Evolutionary conservation across 1,140 invertebrate genomes (phyloP).

Genomic region (Pseudomyrmex gracilis): DNA sequence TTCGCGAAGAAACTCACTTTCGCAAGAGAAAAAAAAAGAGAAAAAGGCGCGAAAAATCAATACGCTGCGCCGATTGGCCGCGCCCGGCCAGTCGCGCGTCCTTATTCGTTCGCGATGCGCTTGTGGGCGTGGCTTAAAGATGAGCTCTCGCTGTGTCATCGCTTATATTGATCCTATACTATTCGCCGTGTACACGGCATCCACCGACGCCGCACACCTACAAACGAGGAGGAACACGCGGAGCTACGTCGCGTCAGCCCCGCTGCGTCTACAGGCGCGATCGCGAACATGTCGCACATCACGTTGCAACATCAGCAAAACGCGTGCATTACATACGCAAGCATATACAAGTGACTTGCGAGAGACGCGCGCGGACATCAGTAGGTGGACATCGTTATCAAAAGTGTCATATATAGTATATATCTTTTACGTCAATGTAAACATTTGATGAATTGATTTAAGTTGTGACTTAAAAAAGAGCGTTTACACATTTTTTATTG

Average conservation of each 20-base stretch:
- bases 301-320: slow-evolving; percentile 26
- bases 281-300: slow-evolving; percentile 51
- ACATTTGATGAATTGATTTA: too few species aligned
- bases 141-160: slow-evolving; percentile 85
- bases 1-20: slow-evolving; percentile 84
- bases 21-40: slow-evolving; percentile 74
- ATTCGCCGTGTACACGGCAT: slow-evolving; percentile 60
- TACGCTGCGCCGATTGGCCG: slow-evolving; percentile 78
- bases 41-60: slow-evolving; percentile 83
- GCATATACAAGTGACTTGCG: background rate
- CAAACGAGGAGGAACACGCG: slow-evolving; percentile 13
- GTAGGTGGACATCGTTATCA: too few species aligned
- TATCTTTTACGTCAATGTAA: too few species aligned
- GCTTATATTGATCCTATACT: slow-evolving; percentile 84
- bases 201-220: slow-evolving; percentile 50
- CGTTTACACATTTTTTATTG: too few species aligned
- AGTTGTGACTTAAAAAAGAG: too few species aligned
- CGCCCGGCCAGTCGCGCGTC: slow-evolving; percentile 41
- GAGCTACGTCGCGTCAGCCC: slow-evolving; percentile 52
- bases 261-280: slow-evolving; percentile 51
- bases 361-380: background rate
- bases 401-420: too few species aligned
- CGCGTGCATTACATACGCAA: slow-evolving; percentile 1
- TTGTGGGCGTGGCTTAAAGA: slow-evolving; percentile 84
- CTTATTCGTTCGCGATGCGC: slow-evolving; percentile 42